Evolutionary conservation across 2,797 vertebrate genomes (phyloP).

Genomic region (Esox masquinongy): DNA sequence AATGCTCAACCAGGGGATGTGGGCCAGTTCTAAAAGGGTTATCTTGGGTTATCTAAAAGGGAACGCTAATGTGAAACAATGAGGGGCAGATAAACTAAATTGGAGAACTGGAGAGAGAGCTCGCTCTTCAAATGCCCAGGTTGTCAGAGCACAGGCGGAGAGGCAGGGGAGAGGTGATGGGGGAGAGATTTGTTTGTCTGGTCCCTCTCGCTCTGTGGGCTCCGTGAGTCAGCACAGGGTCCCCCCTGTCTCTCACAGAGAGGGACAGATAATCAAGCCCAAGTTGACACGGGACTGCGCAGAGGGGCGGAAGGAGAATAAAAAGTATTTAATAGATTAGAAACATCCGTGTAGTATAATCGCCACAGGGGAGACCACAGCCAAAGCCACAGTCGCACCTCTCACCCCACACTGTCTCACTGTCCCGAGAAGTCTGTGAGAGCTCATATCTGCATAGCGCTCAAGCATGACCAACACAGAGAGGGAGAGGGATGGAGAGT

Average conservation of each 20-base stretch:
- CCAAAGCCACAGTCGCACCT: slow-evolving; percentile 48
- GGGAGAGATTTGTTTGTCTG: slow-evolving; percentile 17
- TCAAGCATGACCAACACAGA: neutral
- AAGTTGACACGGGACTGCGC: slow-evolving; percentile 59
- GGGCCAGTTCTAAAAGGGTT: slow-evolving; percentile 23
- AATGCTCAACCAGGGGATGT: neutral
- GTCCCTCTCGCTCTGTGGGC: slow-evolving; percentile 34
- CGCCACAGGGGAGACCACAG: slow-evolving; percentile 52
- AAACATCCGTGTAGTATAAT: slow-evolving; percentile 53
- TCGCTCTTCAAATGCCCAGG: slow-evolving; percentile 32
- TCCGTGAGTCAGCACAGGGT: slow-evolving; percentile 31
- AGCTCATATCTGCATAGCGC: slow-evolving; percentile 56
- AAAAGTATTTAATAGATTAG: slow-evolving; percentile 72
- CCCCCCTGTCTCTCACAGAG: slow-evolving; percentile 30
- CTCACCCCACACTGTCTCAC: slow-evolving; percentile 23
- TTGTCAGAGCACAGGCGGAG: slow-evolving; percentile 20
- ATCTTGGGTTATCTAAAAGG: slow-evolving; percentile 36
- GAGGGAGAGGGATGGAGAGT: neutral
- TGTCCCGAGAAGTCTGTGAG: slow-evolving; percentile 45
- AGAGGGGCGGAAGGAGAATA: slow-evolving; percentile 55
- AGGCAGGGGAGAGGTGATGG: too few species aligned
- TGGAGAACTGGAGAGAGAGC: slow-evolving; percentile 47
- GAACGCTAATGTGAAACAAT: slow-evolving; percentile 53
- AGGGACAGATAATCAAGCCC: slow-evolving; percentile 67
- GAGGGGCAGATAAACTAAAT: slow-evolving; percentile 61